Percentiles rank a stretch among this genome's conserved stretches.
Conservation (phyloP, 2,113 vertebrate species). For the Benitochromis conjunctus region DNA sequence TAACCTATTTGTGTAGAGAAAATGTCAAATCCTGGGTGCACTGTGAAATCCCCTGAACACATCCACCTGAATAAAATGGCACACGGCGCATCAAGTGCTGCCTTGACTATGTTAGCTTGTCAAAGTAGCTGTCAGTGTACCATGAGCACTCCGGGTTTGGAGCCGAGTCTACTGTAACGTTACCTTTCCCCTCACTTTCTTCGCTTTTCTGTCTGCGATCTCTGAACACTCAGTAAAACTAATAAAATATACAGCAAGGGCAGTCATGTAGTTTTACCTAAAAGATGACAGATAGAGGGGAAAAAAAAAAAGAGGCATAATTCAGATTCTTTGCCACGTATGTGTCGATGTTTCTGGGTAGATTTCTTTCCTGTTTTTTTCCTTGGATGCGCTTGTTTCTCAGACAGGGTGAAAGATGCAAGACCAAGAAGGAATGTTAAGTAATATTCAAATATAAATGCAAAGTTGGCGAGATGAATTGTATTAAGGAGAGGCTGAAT, state of each 20-base stretch:
- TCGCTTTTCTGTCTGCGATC: background rate
- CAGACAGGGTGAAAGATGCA: background rate
- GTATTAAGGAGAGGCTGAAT: background rate
- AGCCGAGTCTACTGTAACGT: conserved; percentile 1
- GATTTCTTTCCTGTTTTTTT: background rate
- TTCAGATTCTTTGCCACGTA: background rate
- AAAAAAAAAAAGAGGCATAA: background rate
- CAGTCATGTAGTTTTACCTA: background rate
- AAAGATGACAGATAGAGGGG: background rate
- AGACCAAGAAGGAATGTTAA: background rate
- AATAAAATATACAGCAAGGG: conserved; percentile 1
- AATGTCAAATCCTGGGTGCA: background rate
- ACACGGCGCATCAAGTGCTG: background rate
- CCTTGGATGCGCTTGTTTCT: background rate
- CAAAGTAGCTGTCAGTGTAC: conserved; percentile 38
- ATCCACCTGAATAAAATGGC: conserved; percentile 26
- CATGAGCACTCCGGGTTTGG: conserved; percentile 2
- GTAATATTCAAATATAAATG: background rate
- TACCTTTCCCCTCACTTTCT: background rate
- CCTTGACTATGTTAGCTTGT: conserved; percentile 12
- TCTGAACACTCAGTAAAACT: background rate
- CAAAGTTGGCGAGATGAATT: background rate
- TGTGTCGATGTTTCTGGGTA: background rate
- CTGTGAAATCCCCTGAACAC: conserved; percentile 21
- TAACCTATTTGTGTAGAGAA: conserved; percentile 24